Evolutionary conservation across 1,140 invertebrate species (phyloP).

Genomic region (Physella acuta): DNA sequence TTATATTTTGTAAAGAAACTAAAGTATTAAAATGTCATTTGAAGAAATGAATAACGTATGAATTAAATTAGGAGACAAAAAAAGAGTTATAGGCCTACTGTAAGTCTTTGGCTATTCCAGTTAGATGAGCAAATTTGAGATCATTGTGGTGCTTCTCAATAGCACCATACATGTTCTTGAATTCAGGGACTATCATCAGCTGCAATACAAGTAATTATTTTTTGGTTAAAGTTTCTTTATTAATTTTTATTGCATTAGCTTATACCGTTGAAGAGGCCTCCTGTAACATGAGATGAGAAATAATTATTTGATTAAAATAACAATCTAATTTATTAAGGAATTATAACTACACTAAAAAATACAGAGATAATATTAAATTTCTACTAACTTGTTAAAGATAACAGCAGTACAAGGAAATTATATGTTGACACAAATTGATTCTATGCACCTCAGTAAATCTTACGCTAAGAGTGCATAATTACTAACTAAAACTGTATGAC

Average conservation of each 20-base stretch:
- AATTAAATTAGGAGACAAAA: not conserved
- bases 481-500: not conserved
- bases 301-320: too few relatives aligned
- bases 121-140: slow-evolving; percentile 46
- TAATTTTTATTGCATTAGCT: too few relatives aligned
- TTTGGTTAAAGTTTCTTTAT: not conserved
- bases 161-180: slow-evolving; percentile 45
- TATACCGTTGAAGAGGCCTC: too few relatives aligned
- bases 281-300: too few relatives aligned
- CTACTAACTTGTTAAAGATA: too few relatives aligned
- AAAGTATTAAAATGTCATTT: not conserved
- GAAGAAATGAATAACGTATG: not conserved
- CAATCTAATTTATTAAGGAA: too few relatives aligned
- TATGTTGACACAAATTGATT: too few relatives aligned
- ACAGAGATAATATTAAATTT: too few relatives aligned
- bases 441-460: too few relatives aligned
- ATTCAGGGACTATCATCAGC: slow-evolving; percentile 44
- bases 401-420: too few relatives aligned
- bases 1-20: not conserved
- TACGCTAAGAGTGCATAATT: not conserved
- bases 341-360: too few relatives aligned
- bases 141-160: slow-evolving; percentile 49
- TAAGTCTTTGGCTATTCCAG: slow-evolving; percentile 49
- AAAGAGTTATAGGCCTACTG: slow-evolving; percentile 45
- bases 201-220: slow-evolving; percentile 24